These are phyloP conservation scores for Blastobasis lacticolella DNA, from an alignment of 2,888 invertebrate species.

Conservation along the genomic window DNA sequence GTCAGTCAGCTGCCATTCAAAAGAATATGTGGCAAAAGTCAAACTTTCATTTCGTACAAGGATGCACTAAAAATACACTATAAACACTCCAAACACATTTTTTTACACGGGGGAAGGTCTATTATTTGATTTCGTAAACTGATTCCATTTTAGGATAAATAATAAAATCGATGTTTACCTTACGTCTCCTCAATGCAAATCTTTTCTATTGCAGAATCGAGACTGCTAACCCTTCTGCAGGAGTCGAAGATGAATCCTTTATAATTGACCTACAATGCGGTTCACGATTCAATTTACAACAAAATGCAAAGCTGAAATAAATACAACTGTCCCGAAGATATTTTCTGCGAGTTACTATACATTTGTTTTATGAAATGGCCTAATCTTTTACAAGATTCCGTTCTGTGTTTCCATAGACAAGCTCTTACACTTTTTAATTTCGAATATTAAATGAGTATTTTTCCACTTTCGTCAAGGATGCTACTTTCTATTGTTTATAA, in stretches of 20 bases:
- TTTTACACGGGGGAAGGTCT: constrained; percentile 29
- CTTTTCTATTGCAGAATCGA: constrained; percentile 71
- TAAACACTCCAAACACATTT: constrained; percentile 52
- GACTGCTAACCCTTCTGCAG: constrained; percentile 71
- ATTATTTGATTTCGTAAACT: constrained; percentile 38
- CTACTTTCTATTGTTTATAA: constrained; percentile 19
- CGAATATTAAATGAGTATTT: constrained; percentile 45
- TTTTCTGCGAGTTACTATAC: constrained; percentile 75
- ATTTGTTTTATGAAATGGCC: constrained; percentile 76
- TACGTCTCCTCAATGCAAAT: constrained; percentile 72
- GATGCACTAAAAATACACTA: constrained; percentile 72
- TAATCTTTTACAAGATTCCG: constrained; percentile 76
- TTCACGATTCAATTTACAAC: constrained; percentile 71
- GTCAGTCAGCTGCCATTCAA: constrained; percentile 74
- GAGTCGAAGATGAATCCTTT: constrained; percentile 65
- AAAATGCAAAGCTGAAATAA: constrained; percentile 74
- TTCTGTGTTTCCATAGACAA: constrained; percentile 74
- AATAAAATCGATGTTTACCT: constrained; percentile 75
- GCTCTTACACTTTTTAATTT: constrained; percentile 58
- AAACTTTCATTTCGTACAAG: constrained; percentile 74
- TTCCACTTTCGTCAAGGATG: constrained; percentile 41
- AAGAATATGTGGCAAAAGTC: constrained; percentile 75
- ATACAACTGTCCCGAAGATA: constrained; percentile 73
- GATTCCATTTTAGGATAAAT: constrained; percentile 60
- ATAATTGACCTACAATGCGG: constrained; percentile 60